Evolutionary conservation across 2,797 vertebrate genomes (phyloP).

Genomic region (Poliocrania exsul): DNA sequence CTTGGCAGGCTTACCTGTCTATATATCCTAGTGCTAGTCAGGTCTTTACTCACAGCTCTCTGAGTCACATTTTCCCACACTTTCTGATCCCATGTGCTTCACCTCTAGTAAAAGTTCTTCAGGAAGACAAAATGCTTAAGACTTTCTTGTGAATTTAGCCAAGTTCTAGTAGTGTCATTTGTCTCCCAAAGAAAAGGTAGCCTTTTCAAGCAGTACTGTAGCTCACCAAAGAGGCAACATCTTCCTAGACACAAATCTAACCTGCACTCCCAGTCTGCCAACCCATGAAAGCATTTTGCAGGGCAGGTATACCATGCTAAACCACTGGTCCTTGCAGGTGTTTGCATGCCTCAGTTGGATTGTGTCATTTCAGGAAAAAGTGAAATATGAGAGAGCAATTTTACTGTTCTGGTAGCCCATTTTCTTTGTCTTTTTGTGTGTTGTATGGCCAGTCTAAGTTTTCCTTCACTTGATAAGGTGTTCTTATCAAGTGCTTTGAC

Average conservation of each 20-base stretch:
- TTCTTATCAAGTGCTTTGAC: background rate
- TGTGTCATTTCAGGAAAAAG: background rate
- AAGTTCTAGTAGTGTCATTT: background rate
- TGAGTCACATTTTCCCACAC: background rate
- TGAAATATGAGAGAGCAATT: background rate
- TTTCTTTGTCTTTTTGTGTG: background rate
- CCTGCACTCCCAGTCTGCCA: background rate
- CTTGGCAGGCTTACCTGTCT: background rate
- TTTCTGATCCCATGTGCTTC: background rate
- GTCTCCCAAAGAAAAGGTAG: background rate
- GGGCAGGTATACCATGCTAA: background rate
- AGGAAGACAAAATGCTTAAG: background rate
- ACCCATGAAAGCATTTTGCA: background rate
- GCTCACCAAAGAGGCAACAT: background rate
- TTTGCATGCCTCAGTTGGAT: background rate
- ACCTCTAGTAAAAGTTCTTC: background rate
- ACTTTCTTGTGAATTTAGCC: background rate
- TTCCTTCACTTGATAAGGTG: background rate
- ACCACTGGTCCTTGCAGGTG: background rate
- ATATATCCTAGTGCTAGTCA: background rate
- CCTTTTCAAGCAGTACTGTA: background rate
- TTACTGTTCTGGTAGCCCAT: background rate
- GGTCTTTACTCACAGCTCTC: background rate
- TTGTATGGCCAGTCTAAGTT: rapidly evolving
- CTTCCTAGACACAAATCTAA: background rate